A percentile compares a stretch with the other conserved stretches of the same genome.
Evolutionary conservation across 2,888 invertebrate genomes (phyloP).

Genomic region (Leptinotarsa haldemani): DNA sequence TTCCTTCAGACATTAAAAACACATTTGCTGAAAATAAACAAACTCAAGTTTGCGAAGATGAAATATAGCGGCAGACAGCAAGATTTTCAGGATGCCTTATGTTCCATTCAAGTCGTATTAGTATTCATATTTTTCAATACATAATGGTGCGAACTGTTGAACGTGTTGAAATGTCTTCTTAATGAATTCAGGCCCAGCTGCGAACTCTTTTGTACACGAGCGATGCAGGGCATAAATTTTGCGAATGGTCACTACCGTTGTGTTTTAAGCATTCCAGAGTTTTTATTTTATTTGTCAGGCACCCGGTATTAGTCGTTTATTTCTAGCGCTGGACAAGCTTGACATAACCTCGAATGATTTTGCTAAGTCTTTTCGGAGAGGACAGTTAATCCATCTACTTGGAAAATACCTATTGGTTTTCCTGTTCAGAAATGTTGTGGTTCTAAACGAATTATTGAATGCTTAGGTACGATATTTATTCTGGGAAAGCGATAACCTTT

Average conservation of each 20-base stretch:
- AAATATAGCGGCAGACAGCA: neutral
- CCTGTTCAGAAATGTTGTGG: too few species aligned
- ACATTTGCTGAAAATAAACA: conserved; percentile 18
- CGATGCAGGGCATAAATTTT: conserved; percentile 56
- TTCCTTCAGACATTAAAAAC: conserved; percentile 9
- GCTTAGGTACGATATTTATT: too few species aligned
- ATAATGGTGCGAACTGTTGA: conserved; percentile 59
- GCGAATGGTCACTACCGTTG: conserved; percentile 45
- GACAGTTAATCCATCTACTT: too few species aligned
- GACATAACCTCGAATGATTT: too few species aligned
- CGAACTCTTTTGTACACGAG: conserved; percentile 59
- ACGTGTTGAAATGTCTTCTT: conserved; percentile 61
- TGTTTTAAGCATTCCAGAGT: neutral
- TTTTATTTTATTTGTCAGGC: neutral
- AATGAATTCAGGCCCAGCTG: conserved; percentile 63
- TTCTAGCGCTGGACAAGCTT: neutral
- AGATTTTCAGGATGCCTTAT: conserved; percentile 36
- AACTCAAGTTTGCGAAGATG: neutral
- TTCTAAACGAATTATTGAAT: too few species aligned
- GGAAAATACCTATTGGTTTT: too few species aligned
- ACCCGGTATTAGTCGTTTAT: neutral
- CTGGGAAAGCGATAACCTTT: too few species aligned
- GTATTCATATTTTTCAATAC: conserved; percentile 60
- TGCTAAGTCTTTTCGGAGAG: too few species aligned
- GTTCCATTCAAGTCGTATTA: conserved; percentile 55